Evolutionary conservation across 2,113 vertebrate species (phyloP), one percentile per base, ranked within the genome.

Genomic region (Pogona vitticeps): DNA sequence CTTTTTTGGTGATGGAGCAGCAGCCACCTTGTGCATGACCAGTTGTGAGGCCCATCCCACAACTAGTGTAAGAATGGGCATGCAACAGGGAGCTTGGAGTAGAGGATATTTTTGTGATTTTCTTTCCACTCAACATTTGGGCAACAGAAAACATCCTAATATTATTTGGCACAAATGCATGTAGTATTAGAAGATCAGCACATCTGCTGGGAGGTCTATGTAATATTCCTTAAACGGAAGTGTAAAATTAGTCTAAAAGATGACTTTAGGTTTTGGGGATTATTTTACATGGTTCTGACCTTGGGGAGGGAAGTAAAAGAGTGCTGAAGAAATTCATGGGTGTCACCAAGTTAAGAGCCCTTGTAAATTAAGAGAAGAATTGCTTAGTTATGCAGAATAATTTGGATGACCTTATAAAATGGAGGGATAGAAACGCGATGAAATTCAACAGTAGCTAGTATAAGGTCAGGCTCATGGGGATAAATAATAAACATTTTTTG

Each of bases 371-470:
- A 9, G 9, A 46, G 58, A 23, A 36, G n/a, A 76, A 75, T 75
- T 40, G 46, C 46, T 38, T n/a, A 3, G 6, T 72, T 83, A 83
- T 38, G n/a, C 81, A 72, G 81, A 58, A 83, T 83, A 83, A 72
- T 72, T 72, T 40, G 26, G 42, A 79, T 79, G 76, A 71, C 76
- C 76, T 85, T 78, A 79, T 77, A 85, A 78, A 85, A 78, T 38
- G 6, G 23, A 85, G 14, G 58, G 46, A 68, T 71, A 40, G 65
- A 79, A 58, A 79, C 52, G 33, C 58, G 78, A 85, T 70, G 46
- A 79, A 70, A 58, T 68, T 70, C 63, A 79, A 26, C 18, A 84
- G 38, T 36, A 76, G 20, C n/a, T 33, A 63, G 59, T 65, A 15
- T 33, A 76, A 84, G 38, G 40, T 46, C 72, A 76, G 42, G 40